Percentiles rank a stretch among this genome's conserved stretches.
Conservation (phyloP, 2,888 invertebrate genomes). For the Alentia gelatinosa region DNA sequence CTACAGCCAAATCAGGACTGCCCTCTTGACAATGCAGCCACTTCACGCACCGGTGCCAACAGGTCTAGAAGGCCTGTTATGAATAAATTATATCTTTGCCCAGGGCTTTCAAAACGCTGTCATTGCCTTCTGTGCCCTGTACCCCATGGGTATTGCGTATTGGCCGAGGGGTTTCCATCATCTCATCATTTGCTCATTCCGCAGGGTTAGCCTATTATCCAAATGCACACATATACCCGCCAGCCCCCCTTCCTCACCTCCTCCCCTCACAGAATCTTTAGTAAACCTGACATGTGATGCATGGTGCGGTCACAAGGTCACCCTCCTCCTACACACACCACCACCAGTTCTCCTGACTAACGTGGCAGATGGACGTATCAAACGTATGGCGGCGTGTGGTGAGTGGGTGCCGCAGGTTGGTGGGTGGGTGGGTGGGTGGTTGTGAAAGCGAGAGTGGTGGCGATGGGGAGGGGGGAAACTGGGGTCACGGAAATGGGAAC, state of each 20-base stretch:
- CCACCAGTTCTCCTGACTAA: neutral
- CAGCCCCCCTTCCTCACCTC: neutral
- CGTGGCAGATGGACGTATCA: neutral
- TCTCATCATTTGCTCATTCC: neutral
- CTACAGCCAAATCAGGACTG: too few relatives aligned
- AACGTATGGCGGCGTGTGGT: too few relatives aligned
- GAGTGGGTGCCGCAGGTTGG: neutral
- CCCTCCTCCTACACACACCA: too few relatives aligned
- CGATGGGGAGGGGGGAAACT: neutral
- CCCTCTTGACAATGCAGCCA: too few relatives aligned
- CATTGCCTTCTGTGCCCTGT: neutral
- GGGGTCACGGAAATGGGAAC: slow-evolving; percentile 11
- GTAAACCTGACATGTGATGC: neutral
- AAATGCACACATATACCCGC: too few relatives aligned
- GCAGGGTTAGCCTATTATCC: too few relatives aligned
- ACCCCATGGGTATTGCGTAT: neutral
- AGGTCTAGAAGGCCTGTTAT: neutral
- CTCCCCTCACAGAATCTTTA: neutral
- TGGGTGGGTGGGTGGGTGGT: neutral
- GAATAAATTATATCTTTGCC: neutral
- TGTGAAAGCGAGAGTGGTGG: neutral
- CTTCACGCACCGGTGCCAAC: neutral
- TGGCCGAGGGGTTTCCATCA: neutral
- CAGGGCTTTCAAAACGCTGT: neutral
- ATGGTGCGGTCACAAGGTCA: neutral